These are phyloP conservation scores for Dorcus hopei DNA, from an alignment of 2,888 invertebrate genomes.

Conservation along the genomic window DNA sequence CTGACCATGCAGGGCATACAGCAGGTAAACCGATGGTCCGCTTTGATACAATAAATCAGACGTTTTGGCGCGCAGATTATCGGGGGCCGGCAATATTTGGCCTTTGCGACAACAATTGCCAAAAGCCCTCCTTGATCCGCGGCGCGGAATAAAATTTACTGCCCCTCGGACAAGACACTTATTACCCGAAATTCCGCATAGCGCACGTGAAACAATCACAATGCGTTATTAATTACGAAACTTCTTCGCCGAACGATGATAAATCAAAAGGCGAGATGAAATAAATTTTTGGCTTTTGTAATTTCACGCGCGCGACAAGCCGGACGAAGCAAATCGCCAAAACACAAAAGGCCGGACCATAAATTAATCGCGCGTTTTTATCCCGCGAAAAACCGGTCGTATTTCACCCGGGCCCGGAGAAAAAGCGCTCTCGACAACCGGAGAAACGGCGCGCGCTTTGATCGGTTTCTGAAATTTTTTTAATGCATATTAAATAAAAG, in stretches of 20 bases:
- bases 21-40: constrained; percentile 12
- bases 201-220: constrained; percentile 11
- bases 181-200: constrained; percentile 3
- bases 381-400: constrained; percentile 21
- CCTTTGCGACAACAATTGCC: constrained; percentile 23
- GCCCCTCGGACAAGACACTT: background rate
- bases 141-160: constrained; percentile 19
- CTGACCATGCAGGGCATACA: background rate
- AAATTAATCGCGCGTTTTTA: constrained; percentile 29
- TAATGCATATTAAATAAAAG: constrained; percentile 16
- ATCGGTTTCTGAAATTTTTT: constrained; percentile 13
- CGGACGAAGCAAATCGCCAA: constrained; percentile 29
- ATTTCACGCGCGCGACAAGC: constrained; percentile 18
- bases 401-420: constrained; percentile 7
- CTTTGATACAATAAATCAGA: constrained; percentile 28
- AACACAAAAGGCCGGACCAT: constrained; percentile 26
- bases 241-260: too few relatives aligned
- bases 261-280: too few relatives aligned
- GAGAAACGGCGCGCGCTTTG: constrained; percentile 16
- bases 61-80: constrained; percentile 26
- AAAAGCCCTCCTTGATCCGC: constrained; percentile 19
- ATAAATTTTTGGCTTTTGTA: background rate
- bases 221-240: constrained; percentile 9
- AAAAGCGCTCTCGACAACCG: background rate
- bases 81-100: constrained; percentile 22